Percentiles rank a stretch among this genome's conserved stretches.
These are phyloP conservation scores for Napeogenes inachia DNA, from an alignment of 2,888 invertebrate genomes.

Conservation along the genomic window DNA sequence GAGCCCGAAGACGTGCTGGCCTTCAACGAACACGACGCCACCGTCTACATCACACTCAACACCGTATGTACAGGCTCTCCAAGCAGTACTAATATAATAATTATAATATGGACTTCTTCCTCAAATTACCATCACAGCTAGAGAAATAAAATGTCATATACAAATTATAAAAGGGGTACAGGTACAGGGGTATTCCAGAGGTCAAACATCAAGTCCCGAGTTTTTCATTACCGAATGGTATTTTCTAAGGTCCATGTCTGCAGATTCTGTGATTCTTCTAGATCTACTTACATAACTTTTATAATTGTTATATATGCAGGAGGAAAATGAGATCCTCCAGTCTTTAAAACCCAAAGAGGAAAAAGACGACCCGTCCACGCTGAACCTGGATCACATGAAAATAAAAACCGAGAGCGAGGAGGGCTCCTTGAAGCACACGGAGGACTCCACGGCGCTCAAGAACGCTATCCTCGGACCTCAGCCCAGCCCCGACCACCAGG, in stretches of 20 bases:
- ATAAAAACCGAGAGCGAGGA: constrained; percentile 59
- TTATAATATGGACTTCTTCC: too few species aligned
- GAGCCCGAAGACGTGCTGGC: constrained; percentile 64
- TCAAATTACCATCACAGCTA: too few species aligned
- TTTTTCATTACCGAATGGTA: too few species aligned
- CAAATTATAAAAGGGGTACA: too few species aligned
- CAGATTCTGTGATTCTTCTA: constrained; percentile 5
- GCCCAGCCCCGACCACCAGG: constrained; percentile 50
- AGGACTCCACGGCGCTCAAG: constrained; percentile 67
- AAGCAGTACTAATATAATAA: background rate
- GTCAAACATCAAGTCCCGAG: too few species aligned
- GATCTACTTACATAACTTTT: background rate
- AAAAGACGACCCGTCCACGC: constrained; percentile 56
- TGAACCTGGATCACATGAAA: constrained; percentile 43
- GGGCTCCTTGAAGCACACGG: constrained; percentile 59
- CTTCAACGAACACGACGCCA: constrained; percentile 49
- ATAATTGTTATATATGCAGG: constrained; percentile 57
- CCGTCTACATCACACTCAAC: constrained; percentile 54
- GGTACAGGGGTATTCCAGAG: too few species aligned
- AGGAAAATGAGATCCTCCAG: constrained; percentile 83
- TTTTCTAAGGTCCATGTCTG: background rate
- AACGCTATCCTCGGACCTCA: constrained; percentile 70
- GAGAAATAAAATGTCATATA: too few species aligned
- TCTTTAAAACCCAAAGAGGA: constrained; percentile 82
- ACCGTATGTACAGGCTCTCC: constrained; percentile 38